Evolutionary conservation across 1,140 invertebrate species (phyloP), one percentile per base, ranked within the genome.

Genomic region (Pogonognathellus flavescens): DNA sequence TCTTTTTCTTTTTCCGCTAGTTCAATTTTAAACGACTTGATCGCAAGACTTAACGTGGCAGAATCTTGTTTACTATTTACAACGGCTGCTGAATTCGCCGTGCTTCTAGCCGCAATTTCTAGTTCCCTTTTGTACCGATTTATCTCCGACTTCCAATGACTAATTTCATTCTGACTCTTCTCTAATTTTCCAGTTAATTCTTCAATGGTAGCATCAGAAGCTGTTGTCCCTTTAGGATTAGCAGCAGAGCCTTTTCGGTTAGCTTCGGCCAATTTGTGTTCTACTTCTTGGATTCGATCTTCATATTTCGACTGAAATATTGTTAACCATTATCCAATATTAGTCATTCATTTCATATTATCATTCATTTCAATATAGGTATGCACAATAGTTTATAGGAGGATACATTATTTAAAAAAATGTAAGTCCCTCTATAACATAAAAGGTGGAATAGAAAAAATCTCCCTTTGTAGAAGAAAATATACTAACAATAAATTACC

Each of bases 1-100:
- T 85, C 84, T n/a, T 85, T 85, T 11, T 85, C 84, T 55, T 85
- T 85, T 7, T 85, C 84, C 7, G 76, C 80, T 13, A 85, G 41
- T 60, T 85, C 84, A 7, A 6, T 53, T 49, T 85, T 85, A 50
- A 85, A 85, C 49, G 16, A 25, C 25, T 85, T 85, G n/a, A 82
- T 49, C 22, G 84, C 84, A 14, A 82, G 20, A 41, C 55, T 82
- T 57, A 85, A 82, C 2, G 76, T 85, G 2, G 41, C 80, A 0
- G 84, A 80, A 31, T 85, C 80, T 18, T 85, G 66, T 66, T 85
- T 62, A 25, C 10, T 52, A 50, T 25, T n/a, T 16, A 11, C 16
- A 5, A 18, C 76, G 6, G 70, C 11, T 3, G 49, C 16, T 22
- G 41, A 3, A 25, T 18, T 49, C 10, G 60, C n/a, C 5, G 18